Evolutionary conservation across 2,797 vertebrate genomes (phyloP).

Genomic region (Coregonus suidteri): DNA sequence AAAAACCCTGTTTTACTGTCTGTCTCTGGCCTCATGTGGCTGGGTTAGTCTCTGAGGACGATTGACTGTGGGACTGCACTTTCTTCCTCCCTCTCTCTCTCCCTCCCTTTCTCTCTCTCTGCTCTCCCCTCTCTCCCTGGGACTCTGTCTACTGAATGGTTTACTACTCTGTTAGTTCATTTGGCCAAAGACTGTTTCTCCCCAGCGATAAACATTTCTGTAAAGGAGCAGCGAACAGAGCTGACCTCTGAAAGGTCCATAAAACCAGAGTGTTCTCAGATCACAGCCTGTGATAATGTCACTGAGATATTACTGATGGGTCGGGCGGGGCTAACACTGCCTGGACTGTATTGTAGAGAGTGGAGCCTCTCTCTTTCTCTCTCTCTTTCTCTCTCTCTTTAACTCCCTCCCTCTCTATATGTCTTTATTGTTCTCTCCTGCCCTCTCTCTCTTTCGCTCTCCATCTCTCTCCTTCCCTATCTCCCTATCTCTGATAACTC

Average conservation of each 20-base stretch:
- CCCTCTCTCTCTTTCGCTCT: too few species aligned
- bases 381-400: not conserved
- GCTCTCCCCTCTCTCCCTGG: not conserved
- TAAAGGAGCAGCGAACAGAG: conserved; percentile 62
- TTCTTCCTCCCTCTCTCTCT: not conserved
- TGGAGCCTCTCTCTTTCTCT: not conserved
- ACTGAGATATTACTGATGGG: conserved; percentile 50
- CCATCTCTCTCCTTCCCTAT: too few species aligned
- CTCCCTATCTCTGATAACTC: too few species aligned
- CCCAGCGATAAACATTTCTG: conserved; percentile 58
- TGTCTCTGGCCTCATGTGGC: conserved; percentile 33
- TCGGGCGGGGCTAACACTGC: conserved; percentile 24
- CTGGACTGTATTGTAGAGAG: conserved; percentile 21
- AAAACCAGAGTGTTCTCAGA: conserved; percentile 51
- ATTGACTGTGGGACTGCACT: conserved; percentile 54
- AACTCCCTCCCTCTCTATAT: too few species aligned
- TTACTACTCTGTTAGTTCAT: conserved; percentile 70
- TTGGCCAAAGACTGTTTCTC: conserved; percentile 59
- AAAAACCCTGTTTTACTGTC: conserved; percentile 27
- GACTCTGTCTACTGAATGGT: conserved; percentile 57
- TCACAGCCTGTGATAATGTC: conserved; percentile 65
- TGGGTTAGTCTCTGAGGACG: conserved; percentile 51
- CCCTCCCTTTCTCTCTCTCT: not conserved
- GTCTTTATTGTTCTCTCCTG: too few species aligned
- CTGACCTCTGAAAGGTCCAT: conserved; percentile 69